Percentiles rank a stretch among this genome's conserved stretches.
Conservation (phyloP, 2,888 invertebrate genomes). For the Notocelia uddmanniana region DNA sequence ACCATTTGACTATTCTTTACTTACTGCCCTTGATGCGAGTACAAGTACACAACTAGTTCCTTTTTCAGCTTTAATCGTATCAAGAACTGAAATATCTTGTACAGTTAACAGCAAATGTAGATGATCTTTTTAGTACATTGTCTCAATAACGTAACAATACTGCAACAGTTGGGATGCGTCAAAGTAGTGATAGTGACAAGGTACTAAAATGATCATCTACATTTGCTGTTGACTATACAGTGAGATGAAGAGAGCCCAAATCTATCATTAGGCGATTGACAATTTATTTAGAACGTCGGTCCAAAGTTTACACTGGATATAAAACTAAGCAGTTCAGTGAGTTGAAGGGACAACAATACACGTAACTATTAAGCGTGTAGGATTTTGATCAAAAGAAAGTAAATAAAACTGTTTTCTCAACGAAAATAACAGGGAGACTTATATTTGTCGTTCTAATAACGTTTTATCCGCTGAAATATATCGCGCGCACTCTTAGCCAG, state of each 20-base stretch:
- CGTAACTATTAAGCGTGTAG: neutral
- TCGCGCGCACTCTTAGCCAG: conserved; percentile 48
- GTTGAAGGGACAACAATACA: neutral
- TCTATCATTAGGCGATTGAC: neutral
- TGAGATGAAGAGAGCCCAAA: neutral
- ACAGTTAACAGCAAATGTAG: too few relatives aligned
- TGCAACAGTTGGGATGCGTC: too few relatives aligned
- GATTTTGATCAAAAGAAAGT: conserved; percentile 14
- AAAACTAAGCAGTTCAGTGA: neutral
- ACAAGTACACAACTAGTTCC: too few relatives aligned
- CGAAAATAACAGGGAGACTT: conserved; percentile 22
- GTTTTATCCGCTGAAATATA: conserved; percentile 43
- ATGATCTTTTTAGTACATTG: too few relatives aligned
- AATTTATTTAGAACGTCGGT: neutral
- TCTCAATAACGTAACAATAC: too few relatives aligned
- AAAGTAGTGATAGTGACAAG: too few relatives aligned
- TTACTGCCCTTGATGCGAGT: too few relatives aligned
- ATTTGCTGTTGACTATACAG: too few relatives aligned
- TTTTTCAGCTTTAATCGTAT: too few relatives aligned
- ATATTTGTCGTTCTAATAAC: conserved; percentile 30
- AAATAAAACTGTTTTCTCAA: conserved; percentile 7
- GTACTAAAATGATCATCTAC: too few relatives aligned
- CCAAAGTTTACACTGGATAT: neutral
- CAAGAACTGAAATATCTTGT: too few relatives aligned
- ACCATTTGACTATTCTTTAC: too few relatives aligned